Base-by-base conservation (phyloP, 2,888 invertebrate species). In the Tachina lurida region DNA sequence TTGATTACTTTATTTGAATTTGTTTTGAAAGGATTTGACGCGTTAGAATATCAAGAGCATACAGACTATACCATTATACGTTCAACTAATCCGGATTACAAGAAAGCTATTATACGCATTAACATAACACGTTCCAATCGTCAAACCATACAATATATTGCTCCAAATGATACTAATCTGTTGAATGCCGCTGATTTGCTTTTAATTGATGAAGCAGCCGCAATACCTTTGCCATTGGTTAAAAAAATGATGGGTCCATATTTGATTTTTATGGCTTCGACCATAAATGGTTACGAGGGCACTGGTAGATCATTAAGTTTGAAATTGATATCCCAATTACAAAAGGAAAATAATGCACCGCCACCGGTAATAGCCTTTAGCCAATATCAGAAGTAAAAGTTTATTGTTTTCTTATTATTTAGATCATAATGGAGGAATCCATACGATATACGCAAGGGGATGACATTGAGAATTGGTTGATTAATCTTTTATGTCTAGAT, bases 191-290 rank as follows among this genome's bases (percentile, higher is more conserved):
- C 99, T 0, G 99, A 99, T 93, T 93, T 99, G 56, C 94, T 99
- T 47, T 95, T 99, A 0, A 98, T 99, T 80, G 99, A 99, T 93
- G 99, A 99, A 93, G 99, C 99, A 2, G 99, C 99, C 0, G 99
- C 99, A 10, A 99, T 99, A 88, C 99, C 99, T 0, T 93, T 99
- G 81, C 97, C 97, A 0, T 95, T 97, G 89, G 98, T 99, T 0
- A 97, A 97, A 88, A 95, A 96, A 2, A 96, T 99, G 92, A 94
- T 97, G 79, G 97, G 97, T 0, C 98, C 98, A 0, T 98, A 98
- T 90, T 94, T 99, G 49, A 97, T 98, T 13, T 97, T 99, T 91
- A 95, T 99, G 91, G 96, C 99, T 0, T 99, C 99, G 0, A 99
- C 99, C 0, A 97, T 99, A 58, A 97, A 98, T 90, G 99, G 99